Conservation (phyloP, 2,113 vertebrate species). For the Pseudorhombus dupliciocellatus region DNA sequence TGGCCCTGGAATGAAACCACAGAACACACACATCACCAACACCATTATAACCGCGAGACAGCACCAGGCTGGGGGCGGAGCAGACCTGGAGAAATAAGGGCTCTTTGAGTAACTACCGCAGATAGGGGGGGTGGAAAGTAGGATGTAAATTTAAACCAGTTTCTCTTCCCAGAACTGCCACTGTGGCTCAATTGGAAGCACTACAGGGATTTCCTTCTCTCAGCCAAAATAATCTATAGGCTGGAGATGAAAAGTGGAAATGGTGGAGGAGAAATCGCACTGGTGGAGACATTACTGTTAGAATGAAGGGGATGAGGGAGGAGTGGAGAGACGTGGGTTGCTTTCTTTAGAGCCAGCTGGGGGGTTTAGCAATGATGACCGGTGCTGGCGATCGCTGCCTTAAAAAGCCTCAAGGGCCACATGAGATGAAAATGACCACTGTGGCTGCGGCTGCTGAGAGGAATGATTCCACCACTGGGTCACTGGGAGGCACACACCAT, state of each 20-base stretch:
- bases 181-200: slow-evolving; percentile 34
- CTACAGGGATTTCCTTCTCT: slow-evolving; percentile 4
- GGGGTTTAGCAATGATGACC: slow-evolving; percentile 40
- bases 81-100: slow-evolving; percentile 31
- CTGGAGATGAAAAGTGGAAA: slow-evolving; percentile 32
- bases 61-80: slow-evolving; percentile 13
- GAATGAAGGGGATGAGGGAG: slow-evolving; percentile 19
- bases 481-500: slow-evolving; percentile 22
- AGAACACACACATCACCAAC: slow-evolving; percentile 18
- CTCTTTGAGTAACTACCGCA: slow-evolving; percentile 27
- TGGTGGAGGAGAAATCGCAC: slow-evolving; percentile 10
- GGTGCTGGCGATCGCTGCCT: slow-evolving; percentile 11
- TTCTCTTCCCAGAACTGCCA: slow-evolving; percentile 41
- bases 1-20: slow-evolving; percentile 84
- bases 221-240: slow-evolving; percentile 28
- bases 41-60: background rate
- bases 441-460: slow-evolving; percentile 3
- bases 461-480: slow-evolving; percentile 38
- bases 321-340: slow-evolving; percentile 20
- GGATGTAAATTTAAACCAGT: slow-evolving; percentile 29
- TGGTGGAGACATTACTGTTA: slow-evolving; percentile 16
- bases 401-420: slow-evolving; percentile 39
- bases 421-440: slow-evolving; percentile 40
- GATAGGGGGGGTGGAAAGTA: slow-evolving; percentile 26
- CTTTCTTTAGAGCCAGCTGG: slow-evolving; percentile 23